Percentiles rank a stretch among this genome's conserved stretches.
Evolutionary conservation across 2,113 vertebrate species (phyloP).

Genomic region (Callionymus lyra): DNA sequence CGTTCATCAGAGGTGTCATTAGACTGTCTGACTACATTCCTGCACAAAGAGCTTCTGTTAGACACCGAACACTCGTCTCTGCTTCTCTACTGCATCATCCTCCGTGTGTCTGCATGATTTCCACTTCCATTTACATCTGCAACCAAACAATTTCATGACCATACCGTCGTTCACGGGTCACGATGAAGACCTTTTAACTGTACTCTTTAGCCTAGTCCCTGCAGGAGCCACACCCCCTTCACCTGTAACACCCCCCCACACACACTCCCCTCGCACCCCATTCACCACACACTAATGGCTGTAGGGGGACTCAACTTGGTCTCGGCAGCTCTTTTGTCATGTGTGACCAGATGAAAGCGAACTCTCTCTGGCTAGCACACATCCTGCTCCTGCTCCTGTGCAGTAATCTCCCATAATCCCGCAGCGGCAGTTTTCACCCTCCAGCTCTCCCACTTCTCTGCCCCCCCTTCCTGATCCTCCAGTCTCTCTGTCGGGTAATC

Average conservation of each 20-base stretch:
- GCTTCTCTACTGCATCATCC: conserved; percentile 30
- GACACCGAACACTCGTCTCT: conserved; percentile 42
- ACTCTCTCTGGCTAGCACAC: conserved; percentile 33
- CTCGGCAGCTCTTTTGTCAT: conserved; percentile 52
- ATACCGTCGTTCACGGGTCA: background rate
- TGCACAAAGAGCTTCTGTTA: conserved; percentile 29
- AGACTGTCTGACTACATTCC: conserved; percentile 45
- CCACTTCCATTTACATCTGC: background rate
- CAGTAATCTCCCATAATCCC: conserved; percentile 58
- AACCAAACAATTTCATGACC: too few species aligned
- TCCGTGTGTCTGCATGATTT: conserved; percentile 7
- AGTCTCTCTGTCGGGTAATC: background rate
- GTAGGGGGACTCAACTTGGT: conserved; percentile 22
- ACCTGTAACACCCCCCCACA: background rate
- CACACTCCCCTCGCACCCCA: conserved; percentile 24
- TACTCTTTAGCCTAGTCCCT: background rate
- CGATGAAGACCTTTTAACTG: too few species aligned
- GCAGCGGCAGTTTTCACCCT: conserved; percentile 46
- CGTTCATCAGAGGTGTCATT: conserved; percentile 48
- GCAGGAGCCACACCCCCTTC: background rate
- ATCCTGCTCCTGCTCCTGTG: conserved; percentile 48
- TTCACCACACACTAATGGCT: conserved; percentile 13
- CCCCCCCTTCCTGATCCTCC: conserved; percentile 10
- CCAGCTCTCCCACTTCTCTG: conserved; percentile 14
- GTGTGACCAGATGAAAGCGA: conserved; percentile 47